Evolutionary conservation across 2,797 vertebrate genomes (phyloP), one percentile per base, ranked within the genome.

Genomic region (Etheostoma nigrum): DNA sequence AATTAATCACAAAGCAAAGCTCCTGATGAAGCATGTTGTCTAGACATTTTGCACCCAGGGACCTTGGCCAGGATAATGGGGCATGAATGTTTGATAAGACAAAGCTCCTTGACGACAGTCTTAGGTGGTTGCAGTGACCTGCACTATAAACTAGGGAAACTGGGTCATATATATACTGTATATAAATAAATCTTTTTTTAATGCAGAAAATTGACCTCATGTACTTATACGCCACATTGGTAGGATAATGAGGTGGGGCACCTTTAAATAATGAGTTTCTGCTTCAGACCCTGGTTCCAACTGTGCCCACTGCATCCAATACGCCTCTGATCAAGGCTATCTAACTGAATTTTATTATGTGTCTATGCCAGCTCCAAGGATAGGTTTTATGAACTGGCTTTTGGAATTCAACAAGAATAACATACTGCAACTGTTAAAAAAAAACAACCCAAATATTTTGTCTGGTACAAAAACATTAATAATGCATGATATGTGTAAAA

Each of bases 51-150:
- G 58, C 5, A 13, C 78, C 55, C 0, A 6, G 83, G 70, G 80
- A 73, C 72, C 66, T 57, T 70, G 60, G 75, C 57, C 51, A 59
- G 52, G 78, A 81, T 87, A 86, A 76, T 81, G 57, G 78, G 67
- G 74, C 88, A 87, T 83, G 33, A 89, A 90, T 84, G 74, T 91
- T 88, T 83, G 77, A 91, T 90, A 86, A 86, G 81, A 72, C 59
- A 71, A 70, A 19, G 74, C 58, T 66, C 44, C 48, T 25, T 30
- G 18, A 60, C 52, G 66, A 70, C 49, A 16, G 27, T 49, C 23
- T 30, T 49, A 30, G 40, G 53, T 78, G 51, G 63, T 45, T 59
- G 33, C 61, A 30, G 44, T 67, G 49, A 55, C 62, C 57, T 75
- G 58, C 42, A 70, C 62, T 55, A 25, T 47, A 67, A 68, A 76